Evolutionary conservation across 2,113 vertebrate species (phyloP).

Genomic region (Nematolebias whitei): DNA sequence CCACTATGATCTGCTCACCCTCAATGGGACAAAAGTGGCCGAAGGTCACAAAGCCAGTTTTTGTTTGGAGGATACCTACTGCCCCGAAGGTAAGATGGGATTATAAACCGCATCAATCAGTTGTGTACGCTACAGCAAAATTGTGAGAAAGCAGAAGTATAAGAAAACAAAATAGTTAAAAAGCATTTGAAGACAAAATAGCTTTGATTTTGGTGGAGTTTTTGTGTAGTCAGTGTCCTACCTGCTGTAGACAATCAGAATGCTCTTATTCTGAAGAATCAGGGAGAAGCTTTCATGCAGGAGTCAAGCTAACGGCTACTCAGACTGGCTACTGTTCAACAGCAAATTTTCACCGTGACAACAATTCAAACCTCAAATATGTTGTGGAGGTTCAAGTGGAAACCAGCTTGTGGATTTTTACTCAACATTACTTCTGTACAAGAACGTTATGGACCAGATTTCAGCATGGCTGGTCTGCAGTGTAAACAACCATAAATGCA

Average conservation of each 20-base stretch:
- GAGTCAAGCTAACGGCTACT: too few species aligned
- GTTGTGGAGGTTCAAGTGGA: too few species aligned
- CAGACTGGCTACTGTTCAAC: too few species aligned
- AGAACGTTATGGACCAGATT: too few species aligned
- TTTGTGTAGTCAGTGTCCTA: not conserved
- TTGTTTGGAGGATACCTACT: constrained; percentile 96
- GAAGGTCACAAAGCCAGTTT: constrained; percentile 99
- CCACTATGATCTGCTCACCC: constrained; percentile 93
- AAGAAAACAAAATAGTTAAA: constrained; percentile 12
- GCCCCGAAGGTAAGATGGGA: constrained; percentile 82
- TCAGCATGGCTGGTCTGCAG: too few species aligned
- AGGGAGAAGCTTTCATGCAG: too few species aligned
- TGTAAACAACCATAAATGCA: too few species aligned
- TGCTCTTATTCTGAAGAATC: not conserved
- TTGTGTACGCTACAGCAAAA: not conserved
- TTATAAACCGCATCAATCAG: not conserved
- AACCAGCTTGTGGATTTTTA: too few species aligned
- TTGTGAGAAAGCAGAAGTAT: constrained; percentile 23
- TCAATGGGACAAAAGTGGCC: constrained; percentile 93
- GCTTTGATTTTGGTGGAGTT: too few species aligned
- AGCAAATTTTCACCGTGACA: too few species aligned
- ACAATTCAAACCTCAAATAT: too few species aligned
- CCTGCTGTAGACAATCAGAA: not conserved
- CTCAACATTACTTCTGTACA: too few species aligned
- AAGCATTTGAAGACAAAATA: not conserved